A percentile compares a stretch with the other conserved stretches of the same genome.
Evolutionary conservation across 2,797 vertebrate genomes (phyloP).

Genomic region (Sebastes hopkinsi): DNA sequence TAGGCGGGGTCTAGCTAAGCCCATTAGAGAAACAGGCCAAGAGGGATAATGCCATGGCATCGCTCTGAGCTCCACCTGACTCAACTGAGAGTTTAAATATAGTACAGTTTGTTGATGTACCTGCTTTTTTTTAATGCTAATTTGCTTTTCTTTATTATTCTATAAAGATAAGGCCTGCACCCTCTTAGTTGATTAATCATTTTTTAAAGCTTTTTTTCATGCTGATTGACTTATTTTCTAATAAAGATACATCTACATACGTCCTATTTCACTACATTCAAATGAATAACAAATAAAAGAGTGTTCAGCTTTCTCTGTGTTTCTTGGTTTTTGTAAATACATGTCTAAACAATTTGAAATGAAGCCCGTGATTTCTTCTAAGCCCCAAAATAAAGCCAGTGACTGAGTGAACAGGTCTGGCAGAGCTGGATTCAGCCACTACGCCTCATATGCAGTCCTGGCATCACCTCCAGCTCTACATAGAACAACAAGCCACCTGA

Average conservation of each 20-base stretch:
- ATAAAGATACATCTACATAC: not conserved
- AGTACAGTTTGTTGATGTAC: not conserved
- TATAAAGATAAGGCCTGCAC: not conserved
- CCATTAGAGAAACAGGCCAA: slow-evolving; percentile 83
- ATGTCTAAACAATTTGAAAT: not conserved
- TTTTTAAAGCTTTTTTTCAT: too few species aligned
- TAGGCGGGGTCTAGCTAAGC: slow-evolving; percentile 68
- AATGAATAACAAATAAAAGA: not conserved
- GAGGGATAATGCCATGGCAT: slow-evolving; percentile 65
- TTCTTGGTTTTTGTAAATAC: not conserved
- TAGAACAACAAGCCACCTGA: not conserved
- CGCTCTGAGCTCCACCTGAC: slow-evolving; percentile 63
- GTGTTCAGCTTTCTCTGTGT: not conserved
- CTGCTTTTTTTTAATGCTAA: not conserved
- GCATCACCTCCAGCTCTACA: not conserved
- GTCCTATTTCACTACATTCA: not conserved
- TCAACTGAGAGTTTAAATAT: slow-evolving; percentile 3
- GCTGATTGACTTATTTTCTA: too few species aligned
- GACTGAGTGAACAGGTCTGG: slow-evolving; percentile 10
- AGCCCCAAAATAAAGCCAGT: slow-evolving; percentile 1
- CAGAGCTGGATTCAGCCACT: not conserved
- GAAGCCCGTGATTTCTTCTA: not conserved
- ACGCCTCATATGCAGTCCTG: slow-evolving; percentile 8
- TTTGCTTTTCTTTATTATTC: not conserved
- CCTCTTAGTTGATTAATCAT: too few species aligned